Percentiles rank a stretch among this genome's conserved stretches.
These are phyloP conservation scores for Heteromurus nitidus DNA, from an alignment of 2,888 invertebrate genomes.

Conservation along the genomic window DNA sequence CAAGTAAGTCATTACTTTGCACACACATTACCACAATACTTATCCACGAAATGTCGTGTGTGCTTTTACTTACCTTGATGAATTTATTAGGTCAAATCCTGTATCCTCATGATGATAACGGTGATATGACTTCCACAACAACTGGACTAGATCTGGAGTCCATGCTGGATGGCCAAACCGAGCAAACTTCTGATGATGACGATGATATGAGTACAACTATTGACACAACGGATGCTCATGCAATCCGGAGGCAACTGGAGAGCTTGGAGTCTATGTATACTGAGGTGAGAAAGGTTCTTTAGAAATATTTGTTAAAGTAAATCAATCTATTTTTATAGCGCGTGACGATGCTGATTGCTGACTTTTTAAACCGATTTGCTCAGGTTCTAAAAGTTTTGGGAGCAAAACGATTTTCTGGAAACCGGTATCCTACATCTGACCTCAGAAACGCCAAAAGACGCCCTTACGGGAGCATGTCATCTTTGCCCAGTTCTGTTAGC, in stretches of 20 bases:
- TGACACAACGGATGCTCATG: slow-evolving; percentile 82
- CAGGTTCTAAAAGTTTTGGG: slow-evolving; percentile 81
- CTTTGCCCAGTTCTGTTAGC: slow-evolving; percentile 88
- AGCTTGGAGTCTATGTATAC: slow-evolving; percentile 92
- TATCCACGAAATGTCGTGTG: slow-evolving; percentile 6
- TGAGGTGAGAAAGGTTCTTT: too few relatives aligned
- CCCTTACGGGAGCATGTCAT: slow-evolving; percentile 88
- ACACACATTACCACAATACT: not conserved
- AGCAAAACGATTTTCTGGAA: slow-evolving; percentile 78
- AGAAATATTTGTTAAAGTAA: too few relatives aligned
- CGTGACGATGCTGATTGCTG: too few relatives aligned
- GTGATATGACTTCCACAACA: slow-evolving; percentile 87
- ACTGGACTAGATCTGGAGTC: slow-evolving; percentile 87
- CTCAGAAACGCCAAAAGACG: slow-evolving; percentile 78
- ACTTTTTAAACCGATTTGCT: too few relatives aligned
- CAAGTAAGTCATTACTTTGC: slow-evolving; percentile 65
- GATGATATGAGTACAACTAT: slow-evolving; percentile 82
- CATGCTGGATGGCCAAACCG: slow-evolving; percentile 82
- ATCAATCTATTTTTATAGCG: too few relatives aligned
- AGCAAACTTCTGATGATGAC: slow-evolving; percentile 78
- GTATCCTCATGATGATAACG: slow-evolving; percentile 78
- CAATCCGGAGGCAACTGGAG: slow-evolving; percentile 87
- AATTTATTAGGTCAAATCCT: slow-evolving; percentile 71
- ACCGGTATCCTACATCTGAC: slow-evolving; percentile 78
- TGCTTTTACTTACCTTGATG: too few relatives aligned